Base-by-base conservation (phyloP, 92 coral and sea anemone species). In the Zoanthus gigantus region DNA sequence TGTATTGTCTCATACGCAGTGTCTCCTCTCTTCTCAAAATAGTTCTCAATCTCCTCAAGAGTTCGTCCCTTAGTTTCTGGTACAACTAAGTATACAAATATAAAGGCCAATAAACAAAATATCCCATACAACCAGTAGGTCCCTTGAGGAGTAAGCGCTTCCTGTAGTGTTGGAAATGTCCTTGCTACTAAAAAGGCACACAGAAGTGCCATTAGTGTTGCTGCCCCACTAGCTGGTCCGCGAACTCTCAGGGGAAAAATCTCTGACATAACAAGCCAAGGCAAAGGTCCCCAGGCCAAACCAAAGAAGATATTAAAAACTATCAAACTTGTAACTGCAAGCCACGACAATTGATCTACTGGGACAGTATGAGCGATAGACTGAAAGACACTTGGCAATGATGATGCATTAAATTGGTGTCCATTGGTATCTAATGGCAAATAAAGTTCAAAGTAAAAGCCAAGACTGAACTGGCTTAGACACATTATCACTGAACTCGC, bases 1-100 rank as follows among this genome's bases (percentile, higher is more conserved):
- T 58, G 34, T 79, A 79, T 34, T 79, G 31, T 17, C 34, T 79
- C 61, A 68, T 68, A 72, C 14, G 18, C 29, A 47, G 58, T 73
- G 54, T 16, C 23, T n/a, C 74, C 12, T 1, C 88, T 83, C 44
- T 88, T 84, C 65, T 88, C 92, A 74, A 95, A 91, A 48, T 89
- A 72, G 60, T 84, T 47, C 72, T 95, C 94, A 45, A 96, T 93
- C 82, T 96, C 96, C 76, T 96, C 98, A 29, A 96, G 92, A 50
- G 95, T 91, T 63, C 80, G 89, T 28, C 96, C 96, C 79, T 96
- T 96, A 6, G 98, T 96, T 76, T 96, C 98, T 16, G 98, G 98
- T 7, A 96, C 69, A 56, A 92, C 80, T 28, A 93, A 13, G 32
- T 83, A 54, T 1, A 96, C 98, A 82, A 87, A 93, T 50, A 93